phyloP scores from a whole-genome alignment of 1,140 invertebrate species.

The Heliconius hermathena region DNA sequence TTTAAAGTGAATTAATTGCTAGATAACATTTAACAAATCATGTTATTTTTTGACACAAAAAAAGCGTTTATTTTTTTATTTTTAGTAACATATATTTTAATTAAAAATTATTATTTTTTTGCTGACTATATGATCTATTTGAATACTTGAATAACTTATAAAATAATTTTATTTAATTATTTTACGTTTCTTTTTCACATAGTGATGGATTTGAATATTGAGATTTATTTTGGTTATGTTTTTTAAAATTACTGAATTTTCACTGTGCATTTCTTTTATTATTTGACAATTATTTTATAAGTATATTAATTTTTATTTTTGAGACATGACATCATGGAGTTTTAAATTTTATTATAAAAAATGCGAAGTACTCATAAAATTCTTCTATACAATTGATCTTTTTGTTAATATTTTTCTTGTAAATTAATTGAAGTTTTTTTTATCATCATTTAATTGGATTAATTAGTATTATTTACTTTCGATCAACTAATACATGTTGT shows the following conservation, averaged over 20 bases:
- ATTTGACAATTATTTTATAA: constrained; percentile 2
- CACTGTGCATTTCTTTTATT: not conserved
- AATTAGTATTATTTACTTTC: not conserved
- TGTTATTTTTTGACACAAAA: not conserved
- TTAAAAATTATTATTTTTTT: not conserved
- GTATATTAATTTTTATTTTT: not conserved
- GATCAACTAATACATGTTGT: not conserved
- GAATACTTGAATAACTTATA: not conserved
- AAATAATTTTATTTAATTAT: not conserved
- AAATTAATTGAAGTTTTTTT: not conserved
- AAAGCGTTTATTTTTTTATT: not conserved
- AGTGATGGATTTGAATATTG: not conserved
- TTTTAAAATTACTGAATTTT: not conserved
- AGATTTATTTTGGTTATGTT: not conserved
- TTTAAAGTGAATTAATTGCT: not conserved
- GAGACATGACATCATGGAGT: not conserved
- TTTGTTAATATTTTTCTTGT: not conserved
- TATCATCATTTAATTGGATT: not conserved
- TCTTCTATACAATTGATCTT: not conserved
- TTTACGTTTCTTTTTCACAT: not conserved
- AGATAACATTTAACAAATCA: not conserved
- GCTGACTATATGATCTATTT: not conserved
- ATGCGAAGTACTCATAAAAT: not conserved
- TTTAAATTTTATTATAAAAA: not conserved
- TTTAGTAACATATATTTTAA: not conserved